These are phyloP conservation scores for Leptopilina clavipes DNA, from an alignment of 1,140 invertebrate species.

Conservation along the genomic window DNA sequence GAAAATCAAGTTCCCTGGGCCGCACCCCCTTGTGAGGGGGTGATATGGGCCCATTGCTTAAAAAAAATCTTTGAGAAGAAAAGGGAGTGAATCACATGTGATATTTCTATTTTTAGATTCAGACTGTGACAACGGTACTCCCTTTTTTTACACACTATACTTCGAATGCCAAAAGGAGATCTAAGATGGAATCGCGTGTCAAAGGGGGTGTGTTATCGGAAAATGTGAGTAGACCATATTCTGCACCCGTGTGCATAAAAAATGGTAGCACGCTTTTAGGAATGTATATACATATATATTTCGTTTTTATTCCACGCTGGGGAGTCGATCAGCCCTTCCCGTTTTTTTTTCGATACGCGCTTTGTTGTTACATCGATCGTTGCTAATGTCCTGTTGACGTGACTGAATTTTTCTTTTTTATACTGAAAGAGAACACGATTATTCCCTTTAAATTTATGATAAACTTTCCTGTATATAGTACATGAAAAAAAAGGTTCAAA, in stretches of 20 bases:
- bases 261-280: conserved; percentile 21
- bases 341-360: conserved; percentile 24
- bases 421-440: neutral
- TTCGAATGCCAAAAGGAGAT: conserved; percentile 3
- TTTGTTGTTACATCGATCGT: neutral
- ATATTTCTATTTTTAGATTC: conserved; percentile 9
- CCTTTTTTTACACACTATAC: neutral
- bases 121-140: neutral
- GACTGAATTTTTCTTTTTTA: neutral
- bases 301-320: conserved; percentile 1
- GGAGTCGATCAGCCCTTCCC: conserved; percentile 16
- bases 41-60: neutral
- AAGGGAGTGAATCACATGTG: conserved; percentile 21
- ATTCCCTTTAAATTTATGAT: conserved; percentile 2
- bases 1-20: neutral
- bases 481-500: no score
- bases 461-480: neutral
- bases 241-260: conserved; percentile 28
- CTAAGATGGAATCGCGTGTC: conserved; percentile 27
- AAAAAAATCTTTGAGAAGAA: neutral
- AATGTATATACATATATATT: conserved; percentile 10
- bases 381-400: conserved; percentile 25
- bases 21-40: neutral
- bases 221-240: conserved; percentile 27
- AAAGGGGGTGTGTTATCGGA: conserved; percentile 24